Conservation (phyloP, 2,888 invertebrate species). For the Vanessa cardui region DNA sequence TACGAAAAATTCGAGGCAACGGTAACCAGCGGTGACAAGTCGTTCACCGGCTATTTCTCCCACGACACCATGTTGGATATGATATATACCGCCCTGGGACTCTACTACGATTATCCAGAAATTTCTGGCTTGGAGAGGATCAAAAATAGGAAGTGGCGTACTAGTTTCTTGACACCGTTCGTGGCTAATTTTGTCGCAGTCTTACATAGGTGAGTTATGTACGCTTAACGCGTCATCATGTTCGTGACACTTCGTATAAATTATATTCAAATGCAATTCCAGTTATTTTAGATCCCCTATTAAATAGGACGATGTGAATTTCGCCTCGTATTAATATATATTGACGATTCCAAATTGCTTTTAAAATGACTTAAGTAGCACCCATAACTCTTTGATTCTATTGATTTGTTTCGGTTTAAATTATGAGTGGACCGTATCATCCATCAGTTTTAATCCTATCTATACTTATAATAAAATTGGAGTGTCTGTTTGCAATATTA, state of each 20-base stretch:
- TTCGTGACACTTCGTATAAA: neutral
- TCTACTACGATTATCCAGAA: conserved; percentile 79
- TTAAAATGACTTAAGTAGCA: neutral
- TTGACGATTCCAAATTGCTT: neutral
- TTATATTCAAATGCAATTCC: neutral
- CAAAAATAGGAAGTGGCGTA: conserved; percentile 66
- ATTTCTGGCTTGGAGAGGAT: conserved; percentile 81
- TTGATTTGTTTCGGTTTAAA: no score
- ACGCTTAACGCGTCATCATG: neutral
- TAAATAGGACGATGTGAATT: neutral
- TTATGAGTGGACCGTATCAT: no score
- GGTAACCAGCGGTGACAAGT: conserved; percentile 29
- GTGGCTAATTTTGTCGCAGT: conserved; percentile 23
- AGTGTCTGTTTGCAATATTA: no score
- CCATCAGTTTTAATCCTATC: no score
- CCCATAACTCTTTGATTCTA: no score
- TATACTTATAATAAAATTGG: no score
- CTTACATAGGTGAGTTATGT: conserved; percentile 23
- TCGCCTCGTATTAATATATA: neutral
- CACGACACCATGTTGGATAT: conserved; percentile 84
- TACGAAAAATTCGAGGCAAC: conserved; percentile 65
- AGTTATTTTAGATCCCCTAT: neutral
- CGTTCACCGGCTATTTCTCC: conserved; percentile 81
- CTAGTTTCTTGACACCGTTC: conserved; percentile 82
- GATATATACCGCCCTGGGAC: conserved; percentile 74